A percentile compares a stretch with the other conserved stretches of the same genome.
Conservation (phyloP, 2,888 invertebrate species). For the Sylvicola cinctus region DNA sequence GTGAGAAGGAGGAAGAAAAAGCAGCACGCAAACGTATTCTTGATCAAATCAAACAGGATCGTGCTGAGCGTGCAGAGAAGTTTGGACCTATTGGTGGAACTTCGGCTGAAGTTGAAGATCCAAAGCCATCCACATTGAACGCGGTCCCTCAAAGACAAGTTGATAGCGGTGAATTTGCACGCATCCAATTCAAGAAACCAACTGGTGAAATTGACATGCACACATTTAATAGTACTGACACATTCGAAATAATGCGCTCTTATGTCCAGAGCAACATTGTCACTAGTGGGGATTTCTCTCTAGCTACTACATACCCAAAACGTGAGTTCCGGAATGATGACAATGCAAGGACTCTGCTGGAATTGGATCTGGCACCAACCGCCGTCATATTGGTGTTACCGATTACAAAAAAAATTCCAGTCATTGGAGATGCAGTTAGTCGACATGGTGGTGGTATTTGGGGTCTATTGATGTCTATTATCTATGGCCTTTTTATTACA, state of each 20-base stretch:
- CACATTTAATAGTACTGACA: constrained; percentile 45
- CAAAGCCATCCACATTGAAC: constrained; percentile 3
- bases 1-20: constrained; percentile 55
- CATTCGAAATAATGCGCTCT: constrained; percentile 32
- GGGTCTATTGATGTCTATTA: not conserved
- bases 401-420: constrained; percentile 1
- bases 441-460: constrained; percentile 13
- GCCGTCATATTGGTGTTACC: constrained; percentile 52
- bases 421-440: constrained; percentile 5
- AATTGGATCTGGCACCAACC: constrained; percentile 68
- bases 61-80: constrained; percentile 40
- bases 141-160: constrained; percentile 9
- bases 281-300: constrained; percentile 32
- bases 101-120: constrained; percentile 4
- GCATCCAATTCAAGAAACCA: constrained; percentile 72
- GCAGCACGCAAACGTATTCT: constrained; percentile 54
- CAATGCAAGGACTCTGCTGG: constrained; percentile 68
- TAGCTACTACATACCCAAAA: constrained; percentile 79
- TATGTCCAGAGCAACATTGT: constrained; percentile 20
- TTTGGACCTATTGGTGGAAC: constrained; percentile 20
- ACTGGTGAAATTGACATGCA: constrained; percentile 57
- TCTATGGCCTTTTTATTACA: constrained; percentile 18
- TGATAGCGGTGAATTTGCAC: constrained; percentile 27
- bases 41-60: constrained; percentile 71
- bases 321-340: constrained; percentile 72